Evolutionary conservation across 2,888 invertebrate species (phyloP), one percentile per base, ranked within the genome.

Genomic region (Amblyjoppa fuscipennis): DNA sequence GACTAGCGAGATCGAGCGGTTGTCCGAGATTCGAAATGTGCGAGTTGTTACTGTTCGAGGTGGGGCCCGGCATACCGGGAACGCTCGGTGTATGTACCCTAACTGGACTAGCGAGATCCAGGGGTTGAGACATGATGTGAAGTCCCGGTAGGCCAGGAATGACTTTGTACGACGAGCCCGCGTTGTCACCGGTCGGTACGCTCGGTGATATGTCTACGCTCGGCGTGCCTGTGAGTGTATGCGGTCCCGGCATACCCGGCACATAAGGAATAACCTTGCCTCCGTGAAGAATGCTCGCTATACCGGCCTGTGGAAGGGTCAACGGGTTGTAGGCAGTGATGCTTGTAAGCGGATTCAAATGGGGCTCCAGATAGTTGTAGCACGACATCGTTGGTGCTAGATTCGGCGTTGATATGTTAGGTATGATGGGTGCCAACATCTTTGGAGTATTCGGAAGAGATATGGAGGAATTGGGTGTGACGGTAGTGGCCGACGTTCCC

Each of bases 181-280:
- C 90, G n/a, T 89, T 76, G 16, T 90, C 90, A 13, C 89, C 89
- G 20, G 88, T 81, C 38, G 90, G 83, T 59, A 92, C 81, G 75
- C 87, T 90, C 45, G 91, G 84, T n/a, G 93, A 92, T 91, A 93
- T 92, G 90, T 92, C 92, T 87, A 91, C 89, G 25, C 90, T 76
- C 20, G 91, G 95, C 64, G 95, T 92, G 34, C 95, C 94, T 9
- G 92, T 87, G 38, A 96, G 93, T 49, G 96, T 96, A 89, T 96
- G 96, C 3, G 98, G 98, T 11, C 98, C 98, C 0, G 98, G 98
- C 94, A 98, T 98, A 16, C 98, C 98, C 6, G 98, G 98, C 13
- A 98, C 98, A 93, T 97, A 97, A 0, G 98, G 97, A 91, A 98
- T 97, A n/a, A 97, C 94, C 93, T 97, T 97, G 31, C 97, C 97